Evolutionary conservation across 2,888 invertebrate genomes (phyloP).

Genomic region (Acanthosepion lycidas): DNA sequence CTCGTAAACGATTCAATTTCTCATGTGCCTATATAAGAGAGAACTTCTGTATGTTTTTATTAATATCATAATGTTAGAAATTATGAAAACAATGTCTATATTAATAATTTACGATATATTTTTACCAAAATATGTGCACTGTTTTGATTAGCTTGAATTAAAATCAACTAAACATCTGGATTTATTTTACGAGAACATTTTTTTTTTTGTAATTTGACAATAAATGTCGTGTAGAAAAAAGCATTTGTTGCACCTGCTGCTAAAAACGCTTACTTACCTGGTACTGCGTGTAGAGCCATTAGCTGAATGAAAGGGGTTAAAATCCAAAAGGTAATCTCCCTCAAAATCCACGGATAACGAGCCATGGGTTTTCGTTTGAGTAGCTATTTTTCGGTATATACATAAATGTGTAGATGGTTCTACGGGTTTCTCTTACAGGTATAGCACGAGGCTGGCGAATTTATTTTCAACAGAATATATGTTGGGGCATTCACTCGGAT

Average conservation of each 20-base stretch:
- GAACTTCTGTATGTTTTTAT: neutral
- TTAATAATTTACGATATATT: too few species aligned
- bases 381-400: constrained; percentile 24
- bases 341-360: constrained; percentile 41
- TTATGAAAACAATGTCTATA: too few species aligned
- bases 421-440: neutral
- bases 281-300: constrained; percentile 35
- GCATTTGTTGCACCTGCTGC: neutral
- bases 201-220: neutral
- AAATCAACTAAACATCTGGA: too few species aligned
- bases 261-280: constrained; percentile 1
- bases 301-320: constrained; percentile 40
- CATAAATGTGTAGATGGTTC: constrained; percentile 38
- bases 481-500: neutral
- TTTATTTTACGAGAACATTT: too few species aligned
- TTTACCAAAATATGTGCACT: too few species aligned
- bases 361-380: constrained; percentile 40
- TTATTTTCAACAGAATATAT: neutral
- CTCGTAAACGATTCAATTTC: neutral
- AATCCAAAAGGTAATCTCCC: constrained; percentile 42
- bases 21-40: neutral
- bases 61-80: too few species aligned
- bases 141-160: too few species aligned
- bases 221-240: neutral
- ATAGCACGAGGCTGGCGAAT: neutral